phyloP scores from a whole-genome alignment of 92 coral and sea anemone genomes.

The Epizoanthus fatuus region DNA sequence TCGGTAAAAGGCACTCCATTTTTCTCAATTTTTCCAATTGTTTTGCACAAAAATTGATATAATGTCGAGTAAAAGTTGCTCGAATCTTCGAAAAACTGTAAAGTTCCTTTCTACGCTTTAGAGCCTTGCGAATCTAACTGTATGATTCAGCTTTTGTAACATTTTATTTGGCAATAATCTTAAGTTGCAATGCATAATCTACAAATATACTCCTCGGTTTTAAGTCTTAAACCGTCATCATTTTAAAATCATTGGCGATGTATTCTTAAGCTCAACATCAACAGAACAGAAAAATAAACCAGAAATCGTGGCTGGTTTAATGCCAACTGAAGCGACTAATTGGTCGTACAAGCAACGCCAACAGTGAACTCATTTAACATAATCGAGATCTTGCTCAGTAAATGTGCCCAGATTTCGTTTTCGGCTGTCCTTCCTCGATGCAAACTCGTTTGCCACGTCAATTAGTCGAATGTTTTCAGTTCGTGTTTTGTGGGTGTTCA shows the following conservation, averaged over 20 bases:
- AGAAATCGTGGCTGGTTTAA: conserved; percentile 29
- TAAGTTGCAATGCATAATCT: conserved; percentile 6
- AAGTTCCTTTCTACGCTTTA: too few species aligned
- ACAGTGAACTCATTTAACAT: too few species aligned
- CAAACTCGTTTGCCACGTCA: conserved; percentile 55
- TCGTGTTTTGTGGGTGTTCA: conserved; percentile 68
- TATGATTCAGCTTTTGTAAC: conserved; percentile 27
- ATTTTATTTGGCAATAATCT: conserved; percentile 7
- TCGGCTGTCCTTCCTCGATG: conserved; percentile 47
- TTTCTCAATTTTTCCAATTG: too few species aligned
- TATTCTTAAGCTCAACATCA: background rate
- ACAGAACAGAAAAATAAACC: conserved; percentile 2
- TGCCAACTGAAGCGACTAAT: conserved; percentile 7
- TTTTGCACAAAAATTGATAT: too few species aligned
- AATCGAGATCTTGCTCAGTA: too few species aligned
- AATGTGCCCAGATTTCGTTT: too few species aligned
- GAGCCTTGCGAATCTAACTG: background rate
- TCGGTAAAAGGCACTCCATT: too few species aligned
- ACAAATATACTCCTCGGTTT: background rate
- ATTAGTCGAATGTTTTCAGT: conserved; percentile 41
- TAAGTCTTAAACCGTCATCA: background rate
- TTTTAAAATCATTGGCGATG: conserved; percentile 14
- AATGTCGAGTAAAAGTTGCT: background rate
- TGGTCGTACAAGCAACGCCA: background rate
- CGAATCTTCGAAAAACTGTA: too few species aligned